Base-by-base conservation (phyloP, 2,888 invertebrate genomes). In the Acrocyrtus sp. region DNA sequence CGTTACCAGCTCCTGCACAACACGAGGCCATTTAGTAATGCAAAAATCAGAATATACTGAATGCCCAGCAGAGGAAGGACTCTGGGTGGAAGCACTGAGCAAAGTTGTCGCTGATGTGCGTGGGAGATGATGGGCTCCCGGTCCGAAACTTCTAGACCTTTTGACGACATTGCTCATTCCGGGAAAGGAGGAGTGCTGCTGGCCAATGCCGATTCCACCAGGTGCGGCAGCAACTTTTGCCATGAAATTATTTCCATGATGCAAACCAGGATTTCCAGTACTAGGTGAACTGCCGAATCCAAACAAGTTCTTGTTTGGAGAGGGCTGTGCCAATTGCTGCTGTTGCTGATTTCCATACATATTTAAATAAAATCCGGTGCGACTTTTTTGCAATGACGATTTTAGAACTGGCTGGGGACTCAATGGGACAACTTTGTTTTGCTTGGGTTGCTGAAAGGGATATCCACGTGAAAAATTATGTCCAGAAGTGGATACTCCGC, bases 141-240 rank as follows among this genome's bases (percentile, higher is more conserved):
- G 67, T 2, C 75, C 77, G 62, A 78, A 80, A 53, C 80, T 80
- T 57, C 77, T 72, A 12, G 80, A 81, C 39, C 80, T 62, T 61
- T 80, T 78, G 17, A 81, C 70, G 22, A 54, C 56, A 17, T 62
- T 53, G 53, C 27, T 50, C 19, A n/a, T 53, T 3, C 54, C 60
- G 53, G 19, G 22, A 27, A 45, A 17, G 45, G 29, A 48, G 12
- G 24, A 53, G n/a, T n/a, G n/a, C 6, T 43, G 34, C 21, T 47
- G 54, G 2, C 48, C 22, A 41, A 12, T 24, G 4, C 15, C 22
- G 12, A n/a, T 24, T 19, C 15, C n/a, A 15, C 19, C 19, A 5
- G 45, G n/a, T 5, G 45, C 10, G 39, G 39, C 22, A 17, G 39
- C 21, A 1, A 12, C 29, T 34, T 70, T 62, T 1, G 56, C 1